Percentiles rank a stretch among this genome's conserved stretches.
These are phyloP conservation scores for Indri indri DNA, from an alignment of 2,113 vertebrate species.

Conservation along the genomic window DNA sequence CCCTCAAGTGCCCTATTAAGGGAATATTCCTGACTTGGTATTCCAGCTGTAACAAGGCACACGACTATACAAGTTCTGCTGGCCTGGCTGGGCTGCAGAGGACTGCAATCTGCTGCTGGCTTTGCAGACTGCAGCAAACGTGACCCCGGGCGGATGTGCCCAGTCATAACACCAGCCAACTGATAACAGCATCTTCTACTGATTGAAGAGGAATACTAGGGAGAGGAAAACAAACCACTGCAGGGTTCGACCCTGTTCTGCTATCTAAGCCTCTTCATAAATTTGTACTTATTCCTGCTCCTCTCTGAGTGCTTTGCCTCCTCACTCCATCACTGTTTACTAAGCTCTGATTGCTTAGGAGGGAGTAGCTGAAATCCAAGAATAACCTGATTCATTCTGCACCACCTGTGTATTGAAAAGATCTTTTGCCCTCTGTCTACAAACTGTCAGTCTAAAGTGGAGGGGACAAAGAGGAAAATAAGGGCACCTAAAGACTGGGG, in stretches of 20 bases:
- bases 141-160: constrained; percentile 43
- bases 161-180: constrained; percentile 53
- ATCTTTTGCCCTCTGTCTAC: not conserved
- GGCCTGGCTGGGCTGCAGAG: constrained; percentile 63
- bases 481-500: constrained; percentile 33
- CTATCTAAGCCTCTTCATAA: constrained; percentile 41
- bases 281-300: not conserved
- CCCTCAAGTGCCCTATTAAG: constrained; percentile 22
- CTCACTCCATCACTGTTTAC: constrained; percentile 26
- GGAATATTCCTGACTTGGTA: not conserved
- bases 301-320: not conserved
- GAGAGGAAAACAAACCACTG: constrained; percentile 55
- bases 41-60: not conserved
- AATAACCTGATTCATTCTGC: not conserved
- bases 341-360: not conserved
- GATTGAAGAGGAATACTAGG: constrained; percentile 38
- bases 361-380: not conserved
- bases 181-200: constrained; percentile 32
- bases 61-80: constrained; percentile 19
- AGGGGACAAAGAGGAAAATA: constrained; percentile 13
- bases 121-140: constrained; percentile 79
- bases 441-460: constrained; percentile 10
- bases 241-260: constrained; percentile 50
- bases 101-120: constrained; percentile 62
- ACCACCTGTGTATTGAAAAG: not conserved